A percentile compares a stretch with the other conserved stretches of the same genome.
Conservation (phyloP, 2,888 invertebrate species). For the Pterostichus niger region DNA sequence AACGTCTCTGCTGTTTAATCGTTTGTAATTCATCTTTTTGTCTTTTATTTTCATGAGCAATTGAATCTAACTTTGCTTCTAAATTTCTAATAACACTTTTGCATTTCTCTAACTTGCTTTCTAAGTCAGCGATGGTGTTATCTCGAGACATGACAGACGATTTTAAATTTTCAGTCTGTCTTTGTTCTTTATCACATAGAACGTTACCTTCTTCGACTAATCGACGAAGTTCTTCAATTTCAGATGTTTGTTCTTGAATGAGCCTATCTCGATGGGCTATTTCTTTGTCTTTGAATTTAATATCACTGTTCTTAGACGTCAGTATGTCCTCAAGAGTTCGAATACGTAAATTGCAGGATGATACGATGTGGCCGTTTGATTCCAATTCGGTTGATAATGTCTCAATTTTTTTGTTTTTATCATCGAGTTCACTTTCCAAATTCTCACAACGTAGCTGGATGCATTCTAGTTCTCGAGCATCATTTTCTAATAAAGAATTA, state of each 20-base stretch:
- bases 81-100: slow-evolving; percentile 72
- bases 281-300: slow-evolving; percentile 69
- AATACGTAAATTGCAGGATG: slow-evolving; percentile 67
- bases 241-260: slow-evolving; percentile 68
- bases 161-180: slow-evolving; percentile 77
- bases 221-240: slow-evolving; percentile 70
- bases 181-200: slow-evolving; percentile 76
- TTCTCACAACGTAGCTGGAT: slow-evolving; percentile 65
- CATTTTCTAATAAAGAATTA: slow-evolving; percentile 70
- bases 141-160: slow-evolving; percentile 76
- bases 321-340: slow-evolving; percentile 72
- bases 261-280: slow-evolving; percentile 65
- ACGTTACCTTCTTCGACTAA: slow-evolving; percentile 70
- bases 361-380: slow-evolving; percentile 68
- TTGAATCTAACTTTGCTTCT: slow-evolving; percentile 73
- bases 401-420: slow-evolving; percentile 72
- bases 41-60: slow-evolving; percentile 65
- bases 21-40: slow-evolving; percentile 67
- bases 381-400: slow-evolving; percentile 70
- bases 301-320: slow-evolving; percentile 70
- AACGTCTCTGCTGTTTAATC: slow-evolving; percentile 52
- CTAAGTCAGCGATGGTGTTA: slow-evolving; percentile 76
- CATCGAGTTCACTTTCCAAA: slow-evolving; percentile 73
- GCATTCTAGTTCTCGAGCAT: slow-evolving; percentile 63
- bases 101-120: slow-evolving; percentile 75